phyloP scores from a whole-genome alignment of 2,113 vertebrate species.

The Megaceryle maxima region DNA sequence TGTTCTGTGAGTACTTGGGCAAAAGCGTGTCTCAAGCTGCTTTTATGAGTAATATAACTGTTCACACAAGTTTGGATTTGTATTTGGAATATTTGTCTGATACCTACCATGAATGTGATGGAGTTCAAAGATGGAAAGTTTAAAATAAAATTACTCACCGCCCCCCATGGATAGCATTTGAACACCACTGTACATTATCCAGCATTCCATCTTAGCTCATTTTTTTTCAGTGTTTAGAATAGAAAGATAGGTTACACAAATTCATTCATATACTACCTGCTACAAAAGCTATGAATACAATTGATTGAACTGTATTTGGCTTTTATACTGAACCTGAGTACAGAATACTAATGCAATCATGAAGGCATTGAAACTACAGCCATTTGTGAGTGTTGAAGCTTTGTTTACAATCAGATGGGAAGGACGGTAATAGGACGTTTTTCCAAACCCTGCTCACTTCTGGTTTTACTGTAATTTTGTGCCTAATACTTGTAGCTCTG shows the following conservation, averaged over 20 bases:
- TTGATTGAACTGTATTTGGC: conserved; percentile 1
- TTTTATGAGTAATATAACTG: neutral
- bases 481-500: neutral
- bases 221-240: neutral
- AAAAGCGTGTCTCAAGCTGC: neutral
- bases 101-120: neutral
- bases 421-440: neutral
- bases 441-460: neutral
- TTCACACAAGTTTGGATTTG: neutral
- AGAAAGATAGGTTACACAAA: neutral
- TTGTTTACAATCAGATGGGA: neutral
- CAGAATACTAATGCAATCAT: neutral
- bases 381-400: neutral
- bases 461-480: neutral
- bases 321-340: neutral
- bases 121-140: neutral
- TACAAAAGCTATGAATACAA: neutral
- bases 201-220: neutral
- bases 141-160: neutral
- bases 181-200: neutral
- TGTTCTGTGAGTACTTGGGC: neutral
- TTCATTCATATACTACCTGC: neutral
- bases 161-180: neutral
- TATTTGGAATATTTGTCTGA: neutral
- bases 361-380: neutral